Base-by-base conservation (phyloP, 2,888 invertebrate genomes). In the Biston betularia region DNA sequence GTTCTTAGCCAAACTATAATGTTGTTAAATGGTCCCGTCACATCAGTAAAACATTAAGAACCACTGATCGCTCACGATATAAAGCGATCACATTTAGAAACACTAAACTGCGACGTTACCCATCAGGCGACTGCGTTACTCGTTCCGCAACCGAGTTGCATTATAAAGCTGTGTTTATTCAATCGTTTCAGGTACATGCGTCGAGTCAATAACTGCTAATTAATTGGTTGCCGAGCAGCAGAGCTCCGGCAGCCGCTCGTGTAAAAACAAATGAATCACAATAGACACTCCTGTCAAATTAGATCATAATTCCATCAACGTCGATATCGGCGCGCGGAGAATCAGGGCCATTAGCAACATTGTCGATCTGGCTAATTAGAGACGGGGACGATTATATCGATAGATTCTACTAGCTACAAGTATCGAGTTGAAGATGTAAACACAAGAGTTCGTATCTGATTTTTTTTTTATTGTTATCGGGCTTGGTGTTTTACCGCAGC, bases 271-370 rank as follows among this genome's bases (percentile, higher is more conserved):
- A 59, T 68, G 55, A 68, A 35, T 59, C 58, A 55, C 54, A 49
- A 54, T 63, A 58, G 58, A 55, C 62, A 48, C 54, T 59, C 55
- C 67, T 67, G 63, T 63, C 67, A 60, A 59, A 63, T 63, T 55
- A 63, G 63, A 50, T 56, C 63, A 68, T 63, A 54, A 63, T 59
- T 67, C 50, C 55, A 52, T 68, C 67, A 68, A 42, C 55, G 59
- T 63, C 67, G 12, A 56, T 56, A 40, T n/a, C 44, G 45, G 45
- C 59, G n/a, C 50, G 63, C 55, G 48, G 38, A 42, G 63, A 63
- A 58, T 54, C 33, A 42, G 54, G 45, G 12, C 63, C 69, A 70
- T 70, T 70, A 70, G 65, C 70, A 50, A 67, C 66, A 66, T 69
- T 69, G 68, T 70, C 49, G 58, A 66, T 61, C 62, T 58, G 63